Conservation (phyloP, 53 echinoderm and acorn worm genomes). For the Actinopyga echinites region DNA sequence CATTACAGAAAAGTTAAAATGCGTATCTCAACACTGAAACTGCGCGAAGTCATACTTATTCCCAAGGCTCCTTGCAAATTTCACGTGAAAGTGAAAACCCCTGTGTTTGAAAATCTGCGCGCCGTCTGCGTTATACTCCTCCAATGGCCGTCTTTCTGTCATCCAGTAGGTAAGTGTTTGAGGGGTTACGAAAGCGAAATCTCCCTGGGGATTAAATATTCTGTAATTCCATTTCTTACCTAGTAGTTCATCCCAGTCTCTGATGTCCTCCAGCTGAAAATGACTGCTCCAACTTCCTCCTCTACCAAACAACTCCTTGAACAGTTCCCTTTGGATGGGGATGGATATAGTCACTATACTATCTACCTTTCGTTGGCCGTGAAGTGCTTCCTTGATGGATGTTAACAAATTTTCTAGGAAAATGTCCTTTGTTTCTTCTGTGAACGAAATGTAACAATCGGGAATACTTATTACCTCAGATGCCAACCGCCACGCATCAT, state of each 20-base stretch:
- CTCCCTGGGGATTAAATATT: conserved; percentile 45
- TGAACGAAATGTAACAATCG: conserved; percentile 9
- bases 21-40: too few species aligned
- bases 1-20: too few species aligned
- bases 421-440: not conserved
- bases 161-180: conserved; percentile 36
- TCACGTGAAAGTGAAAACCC: conserved; percentile 45
- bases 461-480: not conserved
- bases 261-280: not conserved
- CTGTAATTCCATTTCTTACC: conserved; percentile 45
- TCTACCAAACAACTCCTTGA: not conserved
- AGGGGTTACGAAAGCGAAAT: conserved; percentile 49
- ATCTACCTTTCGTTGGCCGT: conserved; percentile 44
- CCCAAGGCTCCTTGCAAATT: conserved; percentile 38
- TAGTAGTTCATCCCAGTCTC: conserved; percentile 2
- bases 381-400: conserved; percentile 15
- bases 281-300: too few species aligned
- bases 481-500: not conserved
- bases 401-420: not conserved
- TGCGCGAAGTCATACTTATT: conserved; percentile 23
- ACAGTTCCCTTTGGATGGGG: not conserved
- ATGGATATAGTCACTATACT: conserved; percentile 18
- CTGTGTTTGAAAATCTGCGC: conserved; percentile 8
- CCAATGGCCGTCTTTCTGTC: conserved; percentile 53
- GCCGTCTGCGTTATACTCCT: conserved; percentile 49